Evolutionary conservation across 2,113 vertebrate species (phyloP).

Genomic region (Brachyhypopomus occidentalis): DNA sequence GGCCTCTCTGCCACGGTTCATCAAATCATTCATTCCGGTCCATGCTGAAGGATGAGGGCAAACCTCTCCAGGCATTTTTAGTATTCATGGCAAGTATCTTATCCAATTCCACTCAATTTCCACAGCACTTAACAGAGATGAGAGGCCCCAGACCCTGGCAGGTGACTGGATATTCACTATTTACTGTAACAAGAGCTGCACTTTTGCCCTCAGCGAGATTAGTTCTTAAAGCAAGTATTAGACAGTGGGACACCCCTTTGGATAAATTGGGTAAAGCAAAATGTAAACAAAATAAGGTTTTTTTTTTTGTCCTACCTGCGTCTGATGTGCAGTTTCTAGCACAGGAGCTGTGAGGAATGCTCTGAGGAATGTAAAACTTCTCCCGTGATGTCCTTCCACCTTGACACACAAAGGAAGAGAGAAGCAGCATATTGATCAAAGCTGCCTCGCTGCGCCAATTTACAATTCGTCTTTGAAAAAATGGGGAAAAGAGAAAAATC

Average conservation of each 20-base stretch:
- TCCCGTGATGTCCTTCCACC: constrained; percentile 93
- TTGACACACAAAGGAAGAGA: constrained; percentile 51
- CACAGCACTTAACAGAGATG: constrained; percentile 42
- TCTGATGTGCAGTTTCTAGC: constrained; percentile 90
- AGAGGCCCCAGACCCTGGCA: constrained; percentile 46
- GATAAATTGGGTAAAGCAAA: constrained; percentile 11
- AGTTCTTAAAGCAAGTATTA: constrained; percentile 40
- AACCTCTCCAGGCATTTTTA: constrained; percentile 46
- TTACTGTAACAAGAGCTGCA: constrained; percentile 47
- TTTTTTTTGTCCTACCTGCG: constrained; percentile 61
- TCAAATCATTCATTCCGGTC: constrained; percentile 50
- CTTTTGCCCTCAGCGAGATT: constrained; percentile 40
- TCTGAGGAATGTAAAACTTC: constrained; percentile 97
- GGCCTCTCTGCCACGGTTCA: constrained; percentile 30
- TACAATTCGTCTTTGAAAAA: neutral
- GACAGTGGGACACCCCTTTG: constrained; percentile 24
- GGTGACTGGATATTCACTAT: constrained; percentile 47
- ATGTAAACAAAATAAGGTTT: constrained; percentile 31
- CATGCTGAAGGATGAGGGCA: constrained; percentile 48
- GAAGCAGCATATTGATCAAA: neutral
- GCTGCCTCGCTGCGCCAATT: neutral
- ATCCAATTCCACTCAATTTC: constrained; percentile 58
- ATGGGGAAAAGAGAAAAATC: neutral
- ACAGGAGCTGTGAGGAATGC: constrained; percentile 94
- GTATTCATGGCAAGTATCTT: constrained; percentile 55